Percentiles rank a stretch among this genome's conserved stretches.
Evolutionary conservation across 2,113 vertebrate genomes (phyloP).

Genomic region (Gadus macrocephalus): DNA sequence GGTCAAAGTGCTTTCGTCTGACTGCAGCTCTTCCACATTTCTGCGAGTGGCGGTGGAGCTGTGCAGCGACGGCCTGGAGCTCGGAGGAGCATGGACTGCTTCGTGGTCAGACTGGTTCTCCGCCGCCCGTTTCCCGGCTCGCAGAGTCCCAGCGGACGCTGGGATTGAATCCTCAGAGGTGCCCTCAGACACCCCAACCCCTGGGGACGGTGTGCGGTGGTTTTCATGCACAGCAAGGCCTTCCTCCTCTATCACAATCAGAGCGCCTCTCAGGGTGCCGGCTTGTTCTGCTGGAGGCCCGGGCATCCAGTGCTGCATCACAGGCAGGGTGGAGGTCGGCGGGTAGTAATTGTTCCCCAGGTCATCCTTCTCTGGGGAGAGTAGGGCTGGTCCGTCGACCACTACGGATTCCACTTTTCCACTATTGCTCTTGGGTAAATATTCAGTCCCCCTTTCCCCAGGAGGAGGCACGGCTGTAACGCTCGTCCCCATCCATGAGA

Average conservation of each 20-base stretch:
- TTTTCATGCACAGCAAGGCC: neutral
- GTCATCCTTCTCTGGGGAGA: neutral
- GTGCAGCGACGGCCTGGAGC: neutral
- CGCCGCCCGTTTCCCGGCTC: slow-evolving; percentile 17
- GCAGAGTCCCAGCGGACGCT: slow-evolving; percentile 1
- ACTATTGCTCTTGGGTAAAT: neutral
- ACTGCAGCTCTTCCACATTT: neutral
- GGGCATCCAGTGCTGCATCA: neutral
- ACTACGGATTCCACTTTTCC: neutral
- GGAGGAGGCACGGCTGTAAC: neutral
- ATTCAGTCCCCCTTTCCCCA: neutral
- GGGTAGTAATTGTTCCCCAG: slow-evolving; percentile 21
- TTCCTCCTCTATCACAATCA: slow-evolving; percentile 11
- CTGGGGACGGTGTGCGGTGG: neutral
- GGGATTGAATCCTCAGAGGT: neutral
- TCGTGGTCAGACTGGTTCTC: neutral
- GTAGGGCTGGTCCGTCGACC: neutral
- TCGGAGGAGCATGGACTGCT: neutral
- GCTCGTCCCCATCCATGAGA: neutral
- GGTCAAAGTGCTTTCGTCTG: neutral
- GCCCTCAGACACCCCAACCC: too few relatives aligned
- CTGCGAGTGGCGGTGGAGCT: neutral
- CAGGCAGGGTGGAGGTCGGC: neutral
- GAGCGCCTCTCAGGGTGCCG: neutral
- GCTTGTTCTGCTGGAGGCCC: neutral